Base-by-base conservation (phyloP, 1,140 invertebrate genomes). In the Gonatopus flavifemur region DNA sequence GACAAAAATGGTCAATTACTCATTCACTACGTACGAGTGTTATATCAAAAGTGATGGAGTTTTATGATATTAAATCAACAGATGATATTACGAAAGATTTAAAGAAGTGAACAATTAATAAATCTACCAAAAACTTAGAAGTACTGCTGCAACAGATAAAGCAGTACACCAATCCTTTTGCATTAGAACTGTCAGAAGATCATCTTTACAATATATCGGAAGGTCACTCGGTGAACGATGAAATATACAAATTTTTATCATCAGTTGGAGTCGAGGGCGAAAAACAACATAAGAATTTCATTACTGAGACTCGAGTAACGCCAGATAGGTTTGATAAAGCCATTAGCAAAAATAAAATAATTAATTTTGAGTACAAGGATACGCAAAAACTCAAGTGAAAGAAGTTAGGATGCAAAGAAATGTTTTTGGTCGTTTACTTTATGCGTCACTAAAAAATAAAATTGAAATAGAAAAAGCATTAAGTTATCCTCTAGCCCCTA, bases 331-430 rank as follows among this genome's bases (percentile, higher is more conserved):
- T 60, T 57, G 54, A 63, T 25, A 49, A 55, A 51, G 13, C 48
- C 15, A 54, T 54, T 20, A 38, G 12, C 8, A 54, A 22, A 49
- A 54, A 49, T 43, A 42, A 36, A 54, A 22, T 54, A 42, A 30
- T 40, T 33, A 49, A 47, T 54, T 54, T 54, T 48, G 31, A 43
- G 16, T 35, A 42, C 30, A 47, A 38, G 7, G 44, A 39, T 24
- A 50, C n/a, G 32, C 55, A 64, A 49, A 59, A 56, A 59, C 44
- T 53, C 1, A 54, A 46, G 39, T 55, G 13, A 38, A 62, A 49
- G 64, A 66, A 57, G 37, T 67, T 16, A 52, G 42, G 16, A 55
- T 64, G 15, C 56, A 64, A 40, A 38, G 57, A 44, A 57, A 65
- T 55, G 50, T 64, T 31, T 62, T 66, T 57, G 59, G 56, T 53